A percentile compares a stretch with the other conserved stretches of the same genome.
phyloP scores from a whole-genome alignment of 2,888 invertebrate species.

The Rhagophthalmus giganteus region DNA sequence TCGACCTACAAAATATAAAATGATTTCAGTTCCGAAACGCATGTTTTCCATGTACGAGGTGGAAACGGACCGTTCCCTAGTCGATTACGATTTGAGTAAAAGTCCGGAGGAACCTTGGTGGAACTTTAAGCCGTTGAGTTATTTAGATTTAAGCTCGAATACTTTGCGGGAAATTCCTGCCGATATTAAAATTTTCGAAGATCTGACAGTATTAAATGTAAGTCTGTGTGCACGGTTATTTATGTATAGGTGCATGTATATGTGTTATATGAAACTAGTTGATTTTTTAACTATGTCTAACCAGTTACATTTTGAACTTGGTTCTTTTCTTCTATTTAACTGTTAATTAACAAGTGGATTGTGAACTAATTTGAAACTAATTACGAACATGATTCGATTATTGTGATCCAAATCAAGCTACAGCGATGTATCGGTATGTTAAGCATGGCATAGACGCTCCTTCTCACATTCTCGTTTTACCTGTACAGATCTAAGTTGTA shows the following conservation, averaged over 20 bases:
- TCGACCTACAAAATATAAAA: not conserved
- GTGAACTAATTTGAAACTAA: too few species aligned
- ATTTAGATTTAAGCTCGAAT: constrained; percentile 79
- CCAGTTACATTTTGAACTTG: too few species aligned
- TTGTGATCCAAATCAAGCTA: too few species aligned
- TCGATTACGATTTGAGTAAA: constrained; percentile 62
- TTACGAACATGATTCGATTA: too few species aligned
- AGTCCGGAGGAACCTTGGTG: constrained; percentile 74
- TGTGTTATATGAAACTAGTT: not conserved
- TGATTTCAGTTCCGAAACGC: constrained; percentile 67
- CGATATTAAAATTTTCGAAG: constrained; percentile 67
- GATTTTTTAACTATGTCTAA: not conserved
- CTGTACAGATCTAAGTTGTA: too few species aligned
- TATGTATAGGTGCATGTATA: too few species aligned
- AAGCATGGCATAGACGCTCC: too few species aligned
- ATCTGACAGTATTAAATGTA: constrained; percentile 73
- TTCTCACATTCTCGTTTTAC: too few species aligned
- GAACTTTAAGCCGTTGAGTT: constrained; percentile 77
- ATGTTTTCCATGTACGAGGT: constrained; percentile 74
- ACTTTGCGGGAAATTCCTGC: constrained; percentile 65
- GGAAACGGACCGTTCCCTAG: constrained; percentile 64
- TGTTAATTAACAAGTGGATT: too few species aligned
- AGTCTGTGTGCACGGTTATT: constrained; percentile 35
- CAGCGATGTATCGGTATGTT: too few species aligned
- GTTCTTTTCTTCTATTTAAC: too few species aligned